A percentile compares a stretch with the other conserved stretches of the same genome.
Evolutionary conservation across 2,797 vertebrate genomes (phyloP).

Genomic region (Furcifer pardalis): DNA sequence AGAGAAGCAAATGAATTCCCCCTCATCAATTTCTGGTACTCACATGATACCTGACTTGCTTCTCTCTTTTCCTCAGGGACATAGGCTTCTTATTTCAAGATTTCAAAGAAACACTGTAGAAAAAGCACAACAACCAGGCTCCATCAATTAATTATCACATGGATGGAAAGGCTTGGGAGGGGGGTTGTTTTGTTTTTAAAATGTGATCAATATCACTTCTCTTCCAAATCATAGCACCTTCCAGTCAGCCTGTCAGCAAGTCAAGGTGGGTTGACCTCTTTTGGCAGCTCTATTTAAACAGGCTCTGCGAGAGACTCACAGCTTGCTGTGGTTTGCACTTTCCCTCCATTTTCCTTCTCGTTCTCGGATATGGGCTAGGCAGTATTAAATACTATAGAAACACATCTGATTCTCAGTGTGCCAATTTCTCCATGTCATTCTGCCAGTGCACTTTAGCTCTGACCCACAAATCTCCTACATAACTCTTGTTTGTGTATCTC

Average conservation of each 20-base stretch:
- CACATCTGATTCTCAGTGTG: background rate
- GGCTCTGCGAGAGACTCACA: background rate
- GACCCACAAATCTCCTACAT: slow-evolving; percentile 1
- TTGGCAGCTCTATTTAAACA: background rate
- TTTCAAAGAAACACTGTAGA: background rate
- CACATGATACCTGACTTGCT: slow-evolving; percentile 11
- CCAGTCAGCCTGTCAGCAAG: slow-evolving; percentile 24
- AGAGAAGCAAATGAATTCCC: slow-evolving; percentile 32
- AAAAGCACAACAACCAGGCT: background rate
- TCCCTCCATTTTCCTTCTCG: slow-evolving; percentile 12
- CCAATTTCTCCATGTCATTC: background rate
- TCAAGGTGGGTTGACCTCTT: background rate
- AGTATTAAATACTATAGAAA: slow-evolving; percentile 8
- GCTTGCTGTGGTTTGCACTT: background rate
- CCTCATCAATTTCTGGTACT: slow-evolving; percentile 16
- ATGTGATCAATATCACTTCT: background rate
- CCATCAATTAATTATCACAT: background rate
- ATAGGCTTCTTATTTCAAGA: background rate
- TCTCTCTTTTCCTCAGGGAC: slow-evolving; percentile 1
- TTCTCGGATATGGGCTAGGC: slow-evolving; percentile 21
- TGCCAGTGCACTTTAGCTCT: slow-evolving; percentile 7
- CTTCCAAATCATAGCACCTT: slow-evolving; percentile 3
- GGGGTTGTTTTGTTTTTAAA: background rate
- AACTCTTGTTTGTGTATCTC: slow-evolving; percentile 17
- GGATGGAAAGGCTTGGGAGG: background rate